phyloP scores from a whole-genome alignment of 2,888 invertebrate species.

The Caenorhabditis sp. region DNA sequence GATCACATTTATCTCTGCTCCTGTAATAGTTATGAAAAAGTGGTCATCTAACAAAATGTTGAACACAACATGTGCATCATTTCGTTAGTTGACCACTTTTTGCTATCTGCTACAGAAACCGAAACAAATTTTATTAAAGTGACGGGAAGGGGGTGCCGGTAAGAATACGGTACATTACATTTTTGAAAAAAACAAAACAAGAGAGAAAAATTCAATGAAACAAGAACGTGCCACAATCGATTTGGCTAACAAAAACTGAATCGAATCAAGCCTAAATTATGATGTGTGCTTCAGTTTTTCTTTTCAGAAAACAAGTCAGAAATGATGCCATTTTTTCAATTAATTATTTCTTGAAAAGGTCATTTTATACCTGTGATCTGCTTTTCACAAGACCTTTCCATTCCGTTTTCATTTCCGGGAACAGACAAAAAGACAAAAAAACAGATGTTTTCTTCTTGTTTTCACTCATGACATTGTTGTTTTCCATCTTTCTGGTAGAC shows the following conservation, averaged over 20 bases:
- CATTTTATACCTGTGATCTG: background rate
- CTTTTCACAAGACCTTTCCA: slow-evolving; percentile 2
- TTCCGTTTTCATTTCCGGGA: slow-evolving; percentile 4
- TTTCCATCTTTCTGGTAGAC: background rate
- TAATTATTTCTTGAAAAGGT: background rate
- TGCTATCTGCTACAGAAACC: no score
- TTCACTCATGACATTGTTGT: slow-evolving; percentile 16
- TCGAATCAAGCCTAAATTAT: background rate
- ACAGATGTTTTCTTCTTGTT: slow-evolving; percentile 33
- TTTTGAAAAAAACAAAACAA: no score
- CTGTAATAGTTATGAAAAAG: no score
- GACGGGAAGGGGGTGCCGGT: no score
- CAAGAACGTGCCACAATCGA: background rate
- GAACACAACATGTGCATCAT: no score
- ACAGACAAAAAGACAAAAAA: background rate
- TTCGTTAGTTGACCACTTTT: no score
- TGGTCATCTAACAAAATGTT: no score
- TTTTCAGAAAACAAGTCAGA: background rate
- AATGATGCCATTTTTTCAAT: background rate
- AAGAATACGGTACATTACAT: no score
- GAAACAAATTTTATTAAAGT: no score
- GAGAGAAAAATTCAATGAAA: no score
- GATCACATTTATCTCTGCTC: no score
- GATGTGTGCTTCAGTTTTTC: background rate
- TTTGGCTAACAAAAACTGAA: background rate